Base-by-base conservation (phyloP, 2,797 vertebrate species). In the Alauda arvensis region DNA sequence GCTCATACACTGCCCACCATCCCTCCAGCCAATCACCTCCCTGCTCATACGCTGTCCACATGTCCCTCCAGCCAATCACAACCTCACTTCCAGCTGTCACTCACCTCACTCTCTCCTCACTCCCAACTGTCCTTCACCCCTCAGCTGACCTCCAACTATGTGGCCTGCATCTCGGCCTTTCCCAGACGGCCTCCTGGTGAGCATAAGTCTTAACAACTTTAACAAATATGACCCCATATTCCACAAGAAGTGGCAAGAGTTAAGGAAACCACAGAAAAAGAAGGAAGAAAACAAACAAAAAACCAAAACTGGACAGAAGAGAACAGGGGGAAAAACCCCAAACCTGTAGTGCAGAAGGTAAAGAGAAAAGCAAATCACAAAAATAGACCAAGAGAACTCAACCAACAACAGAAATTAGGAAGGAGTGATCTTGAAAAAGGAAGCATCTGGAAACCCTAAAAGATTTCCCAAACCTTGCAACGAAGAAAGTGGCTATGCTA, bases 241-340 rank as follows among this genome's bases (percentile, higher is more conserved):
- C 34, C 56, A 59, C 25, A 39, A 59, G 18, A 19, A 45, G 20
- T 18, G 8, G 14, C 40, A 83, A 37, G 18, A 86, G 25, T 61
- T 55, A 33, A 8, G 21, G 20, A 63, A 83, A 42, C 9, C 2
- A 3, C 37, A 72, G n/a, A 60, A 75, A n/a, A 49, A 4, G 9
- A 9, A 71, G 14, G 34, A 11, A 34, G 9, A 42, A 52, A 56
- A 31, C 29, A 39, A 37, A 24, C 6, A 17, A 34, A 34, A 25
- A 5, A 53, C 3, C 6, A 34, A 68, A 59, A 59, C 14, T 2
- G 0, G 11, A 25, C 3, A 51, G 55, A 18, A 31, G 4, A 11
- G 8, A 9, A 28, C 8, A 18, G 4, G 19, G 12, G 19, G 19
- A 24, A n/a, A 12, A 24, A 8, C 7, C 24, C 12, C 20, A 63